phyloP scores from a whole-genome alignment of 1,140 invertebrate genomes.

The Drosophila ohnishii region DNA sequence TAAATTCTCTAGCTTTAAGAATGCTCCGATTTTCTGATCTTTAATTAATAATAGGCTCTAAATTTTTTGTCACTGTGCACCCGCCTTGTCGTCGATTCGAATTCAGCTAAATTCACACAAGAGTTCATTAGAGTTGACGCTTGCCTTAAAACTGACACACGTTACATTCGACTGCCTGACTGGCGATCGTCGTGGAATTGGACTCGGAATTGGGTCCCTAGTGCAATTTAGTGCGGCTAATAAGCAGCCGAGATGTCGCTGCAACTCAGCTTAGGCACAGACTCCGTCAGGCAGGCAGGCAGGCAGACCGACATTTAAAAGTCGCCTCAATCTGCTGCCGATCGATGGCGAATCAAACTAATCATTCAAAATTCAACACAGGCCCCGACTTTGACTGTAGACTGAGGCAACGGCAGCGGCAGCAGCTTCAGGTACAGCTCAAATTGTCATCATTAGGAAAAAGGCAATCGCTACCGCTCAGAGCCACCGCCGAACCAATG shows the following conservation, averaged over 20 bases:
- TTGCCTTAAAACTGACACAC: slow-evolving; percentile 82
- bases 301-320: slow-evolving; percentile 72
- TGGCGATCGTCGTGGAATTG: slow-evolving; percentile 43
- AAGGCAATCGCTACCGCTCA: slow-evolving; percentile 77
- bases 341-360: slow-evolving; percentile 80
- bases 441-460: slow-evolving; percentile 83
- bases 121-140: slow-evolving; percentile 83
- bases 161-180: slow-evolving; percentile 69
- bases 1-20: too few species aligned
- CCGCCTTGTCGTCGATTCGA: slow-evolving; percentile 16
- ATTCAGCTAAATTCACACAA: slow-evolving; percentile 80
- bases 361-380: slow-evolving; percentile 82
- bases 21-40: neutral
- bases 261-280: slow-evolving; percentile 44
- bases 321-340: slow-evolving; percentile 78
- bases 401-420: slow-evolving; percentile 4
- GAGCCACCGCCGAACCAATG: slow-evolving; percentile 30
- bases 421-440: slow-evolving; percentile 48
- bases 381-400: slow-evolving; percentile 60
- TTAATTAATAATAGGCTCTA: neutral
- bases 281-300: slow-evolving; percentile 10
- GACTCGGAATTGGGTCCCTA: slow-evolving; percentile 75
- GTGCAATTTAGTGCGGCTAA: slow-evolving; percentile 81
- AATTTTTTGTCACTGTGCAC: slow-evolving; percentile 19
- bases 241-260: slow-evolving; percentile 78